Base-by-base conservation (phyloP, 2,113 vertebrate genomes). In the Lipophrys pholis region DNA sequence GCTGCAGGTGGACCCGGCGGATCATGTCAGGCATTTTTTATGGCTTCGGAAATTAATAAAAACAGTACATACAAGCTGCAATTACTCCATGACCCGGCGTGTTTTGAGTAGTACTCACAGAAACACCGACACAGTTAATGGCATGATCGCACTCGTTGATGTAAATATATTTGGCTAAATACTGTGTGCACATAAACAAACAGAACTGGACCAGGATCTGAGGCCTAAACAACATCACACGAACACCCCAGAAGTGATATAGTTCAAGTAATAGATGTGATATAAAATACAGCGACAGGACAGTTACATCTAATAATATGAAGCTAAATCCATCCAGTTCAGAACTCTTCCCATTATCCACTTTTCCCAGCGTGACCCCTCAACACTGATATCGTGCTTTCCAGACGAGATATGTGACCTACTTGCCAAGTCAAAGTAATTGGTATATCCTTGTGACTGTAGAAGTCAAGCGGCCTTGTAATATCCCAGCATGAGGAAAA, bases 391-490 rank as follows among this genome's bases (percentile, higher is more conserved):
- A 38, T 21, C 5, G 30, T 6, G 39, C 30, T 45, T 42, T 39
- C 30, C n/a, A 67, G 52, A 50, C 11, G 15, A 1, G 35, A 49
- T 50, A 11, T 55, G 40, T 77, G 76, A 83, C 76, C 84, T 70
- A 68, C 69, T 80, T 86, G 55, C 70, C 73, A 76, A 65, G 53
- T 64, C 50, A 59, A 59, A 70, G 71, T 85, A 79, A 85, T 76
- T 82, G 79, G 43, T 45, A 6, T 61, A 11, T 72, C 16, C 36
- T 62, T 54, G 53, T 54, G 66, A 52, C 69, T 12, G 55, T 52
- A 40, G 0, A 9, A 57, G 51, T 48, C 49, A 30, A 12, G 48
- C 56, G 62, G 42, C 38, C 72, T 61, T 30, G 49, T 15, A 45
- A 63, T 35, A 49, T 59, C 65, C 36, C 6, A 16, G 49, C n/a